Conservation (phyloP, 2,888 invertebrate genomes). For the Epirrhoe alternata region DNA sequence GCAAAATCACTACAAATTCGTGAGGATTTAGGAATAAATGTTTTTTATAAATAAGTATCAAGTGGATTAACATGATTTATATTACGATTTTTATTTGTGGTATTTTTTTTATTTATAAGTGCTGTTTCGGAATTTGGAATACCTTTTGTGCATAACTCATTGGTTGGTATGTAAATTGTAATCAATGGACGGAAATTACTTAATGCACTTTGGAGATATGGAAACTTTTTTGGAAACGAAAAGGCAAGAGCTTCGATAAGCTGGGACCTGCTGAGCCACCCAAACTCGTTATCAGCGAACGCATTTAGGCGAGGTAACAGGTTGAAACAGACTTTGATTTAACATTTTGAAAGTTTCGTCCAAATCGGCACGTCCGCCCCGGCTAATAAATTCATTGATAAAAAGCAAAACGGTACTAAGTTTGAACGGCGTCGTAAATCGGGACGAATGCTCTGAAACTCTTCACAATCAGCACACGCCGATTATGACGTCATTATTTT, state of each 20-base stretch:
- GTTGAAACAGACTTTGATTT: slow-evolving; percentile 72
- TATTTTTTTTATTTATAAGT: not conserved
- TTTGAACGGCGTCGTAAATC: slow-evolving; percentile 62
- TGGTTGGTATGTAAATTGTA: slow-evolving; percentile 51
- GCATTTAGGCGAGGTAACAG: slow-evolving; percentile 71
- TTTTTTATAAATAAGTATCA: not conserved
- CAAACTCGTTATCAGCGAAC: slow-evolving; percentile 75
- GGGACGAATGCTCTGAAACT: slow-evolving; percentile 43
- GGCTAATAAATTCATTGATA: slow-evolving; percentile 80
- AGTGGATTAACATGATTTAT: no score
- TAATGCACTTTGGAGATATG: slow-evolving; percentile 63
- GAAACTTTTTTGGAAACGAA: slow-evolving; percentile 57
- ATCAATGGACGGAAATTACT: slow-evolving; percentile 58
- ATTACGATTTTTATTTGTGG: not conserved
- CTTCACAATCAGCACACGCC: slow-evolving; percentile 2
- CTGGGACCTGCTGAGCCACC: slow-evolving; percentile 66
- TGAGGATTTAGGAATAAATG: not conserved
- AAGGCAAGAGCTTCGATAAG: slow-evolving; percentile 57
- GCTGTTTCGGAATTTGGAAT: not conserved
- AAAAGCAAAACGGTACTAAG: slow-evolving; percentile 72
- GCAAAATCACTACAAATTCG: not conserved
- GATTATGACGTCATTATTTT: not conserved
- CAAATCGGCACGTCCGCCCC: slow-evolving; percentile 60
- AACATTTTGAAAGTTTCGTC: slow-evolving; percentile 67
- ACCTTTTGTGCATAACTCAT: slow-evolving; percentile 42